Conservation (phyloP, 2,797 vertebrate genomes). For the Xenopus petersii region DNA sequence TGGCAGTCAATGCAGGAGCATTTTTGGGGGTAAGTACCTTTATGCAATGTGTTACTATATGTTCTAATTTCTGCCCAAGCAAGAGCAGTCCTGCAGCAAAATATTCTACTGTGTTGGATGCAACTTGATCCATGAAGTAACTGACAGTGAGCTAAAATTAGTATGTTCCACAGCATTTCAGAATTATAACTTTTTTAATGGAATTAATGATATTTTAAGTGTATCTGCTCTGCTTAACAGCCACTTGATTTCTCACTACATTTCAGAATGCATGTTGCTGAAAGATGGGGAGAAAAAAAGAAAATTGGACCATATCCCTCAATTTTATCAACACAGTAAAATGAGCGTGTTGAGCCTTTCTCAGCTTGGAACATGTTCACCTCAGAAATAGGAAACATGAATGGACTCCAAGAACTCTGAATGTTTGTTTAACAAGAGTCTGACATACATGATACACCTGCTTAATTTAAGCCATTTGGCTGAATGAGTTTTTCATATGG, state of each 20-base stretch:
- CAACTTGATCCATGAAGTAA: not conserved
- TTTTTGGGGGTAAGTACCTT: too few species aligned
- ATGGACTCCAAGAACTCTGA: conserved; percentile 14
- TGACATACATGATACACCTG: conserved; percentile 35
- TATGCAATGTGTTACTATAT: too few species aligned
- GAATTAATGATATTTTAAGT: not conserved
- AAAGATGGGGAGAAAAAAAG: conserved; percentile 1
- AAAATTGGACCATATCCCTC: conserved; percentile 1
- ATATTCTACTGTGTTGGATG: not conserved
- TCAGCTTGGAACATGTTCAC: conserved; percentile 7
- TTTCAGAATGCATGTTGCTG: not conserved
- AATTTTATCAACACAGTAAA: conserved; percentile 18
- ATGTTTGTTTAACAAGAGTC: conserved; percentile 22
- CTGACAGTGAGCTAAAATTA: not conserved
- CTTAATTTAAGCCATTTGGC: conserved; percentile 12
- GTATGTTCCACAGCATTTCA: not conserved
- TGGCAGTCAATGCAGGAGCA: too few species aligned
- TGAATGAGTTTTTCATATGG: not conserved
- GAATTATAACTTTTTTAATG: not conserved
- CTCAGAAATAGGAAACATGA: conserved; percentile 22
- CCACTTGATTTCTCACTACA: not conserved
- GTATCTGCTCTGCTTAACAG: conserved; percentile 1
- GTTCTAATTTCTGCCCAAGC: too few species aligned
- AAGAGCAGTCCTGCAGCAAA: too few species aligned
- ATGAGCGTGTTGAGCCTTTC: not conserved